phyloP scores from a whole-genome alignment of 1,140 invertebrate species.

The Drosophila grimshawi region DNA sequence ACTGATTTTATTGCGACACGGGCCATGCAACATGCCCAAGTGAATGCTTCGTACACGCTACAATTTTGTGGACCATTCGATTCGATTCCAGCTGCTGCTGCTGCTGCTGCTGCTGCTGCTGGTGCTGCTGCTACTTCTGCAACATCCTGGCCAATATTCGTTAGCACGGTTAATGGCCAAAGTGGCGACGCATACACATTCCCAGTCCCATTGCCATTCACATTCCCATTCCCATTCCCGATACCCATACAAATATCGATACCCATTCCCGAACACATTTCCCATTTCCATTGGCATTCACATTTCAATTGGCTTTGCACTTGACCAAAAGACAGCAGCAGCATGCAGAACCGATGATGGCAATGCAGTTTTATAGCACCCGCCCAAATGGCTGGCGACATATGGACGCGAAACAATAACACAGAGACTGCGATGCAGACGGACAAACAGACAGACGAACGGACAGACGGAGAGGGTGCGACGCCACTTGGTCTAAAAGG shows the following conservation, averaged over 20 bases:
- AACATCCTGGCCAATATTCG: slow-evolving; percentile 55
- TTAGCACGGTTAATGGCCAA: slow-evolving; percentile 67
- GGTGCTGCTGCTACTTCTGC: not conserved
- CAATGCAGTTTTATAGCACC: slow-evolving; percentile 46
- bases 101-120: too few species aligned
- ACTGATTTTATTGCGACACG: slow-evolving; percentile 65
- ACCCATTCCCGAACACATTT: slow-evolving; percentile 7
- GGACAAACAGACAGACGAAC: not conserved
- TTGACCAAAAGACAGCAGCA: slow-evolving; percentile 42
- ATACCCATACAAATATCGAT: not conserved
- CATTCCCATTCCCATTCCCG: not conserved
- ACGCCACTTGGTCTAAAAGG: slow-evolving; percentile 14
- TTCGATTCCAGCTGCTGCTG: slow-evolving; percentile 1
- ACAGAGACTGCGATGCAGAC: slow-evolving; percentile 3
- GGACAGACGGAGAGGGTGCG: not conserved
- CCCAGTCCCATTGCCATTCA: slow-evolving; percentile 2
- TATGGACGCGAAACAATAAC: slow-evolving; percentile 69
- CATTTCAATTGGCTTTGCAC: slow-evolving; percentile 42
- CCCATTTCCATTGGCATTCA: slow-evolving; percentile 12
- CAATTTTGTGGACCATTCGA: slow-evolving; percentile 4
- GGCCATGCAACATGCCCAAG: slow-evolving; percentile 14
- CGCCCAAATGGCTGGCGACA: slow-evolving; percentile 65
- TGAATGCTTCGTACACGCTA: not conserved
- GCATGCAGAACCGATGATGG: slow-evolving; percentile 18
- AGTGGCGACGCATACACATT: slow-evolving; percentile 44